Conservation (phyloP, 2,888 invertebrate genomes). For the Mellilla xanthometata region DNA sequence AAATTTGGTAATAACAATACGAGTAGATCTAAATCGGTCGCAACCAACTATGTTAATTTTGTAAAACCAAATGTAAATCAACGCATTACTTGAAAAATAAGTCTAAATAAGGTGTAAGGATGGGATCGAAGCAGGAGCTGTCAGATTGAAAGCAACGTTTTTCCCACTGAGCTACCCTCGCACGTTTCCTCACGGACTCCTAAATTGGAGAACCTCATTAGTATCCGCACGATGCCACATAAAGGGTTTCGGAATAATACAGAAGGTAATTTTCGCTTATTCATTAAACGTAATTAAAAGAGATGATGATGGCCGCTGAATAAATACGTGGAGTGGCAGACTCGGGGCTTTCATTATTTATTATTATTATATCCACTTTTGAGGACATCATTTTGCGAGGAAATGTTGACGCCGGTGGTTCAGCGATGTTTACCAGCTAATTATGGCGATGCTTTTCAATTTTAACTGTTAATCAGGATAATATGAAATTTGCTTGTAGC, state of each 20-base stretch:
- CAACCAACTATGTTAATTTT: too few relatives aligned
- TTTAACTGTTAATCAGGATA: too few relatives aligned
- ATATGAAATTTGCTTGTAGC: too few relatives aligned
- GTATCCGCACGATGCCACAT: slow-evolving; percentile 64
- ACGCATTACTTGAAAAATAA: too few relatives aligned
- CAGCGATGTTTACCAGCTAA: background rate
- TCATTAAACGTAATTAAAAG: slow-evolving; percentile 78
- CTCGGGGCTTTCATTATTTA: slow-evolving; percentile 34
- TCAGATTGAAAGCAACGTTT: too few relatives aligned
- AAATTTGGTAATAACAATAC: too few relatives aligned
- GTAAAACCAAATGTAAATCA: too few relatives aligned
- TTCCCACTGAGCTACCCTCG: too few relatives aligned
- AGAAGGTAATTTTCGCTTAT: slow-evolving; percentile 80
- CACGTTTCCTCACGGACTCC: slow-evolving; percentile 9
- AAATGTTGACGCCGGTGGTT: background rate
- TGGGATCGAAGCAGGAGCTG: too few relatives aligned
- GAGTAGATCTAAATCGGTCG: too few relatives aligned
- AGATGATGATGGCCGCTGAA: slow-evolving; percentile 62
- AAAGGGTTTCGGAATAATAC: slow-evolving; percentile 69
- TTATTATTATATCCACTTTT: background rate
- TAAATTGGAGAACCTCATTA: slow-evolving; percentile 76
- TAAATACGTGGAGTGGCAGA: slow-evolving; percentile 55
- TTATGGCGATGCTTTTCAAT: background rate
- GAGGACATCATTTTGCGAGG: background rate
- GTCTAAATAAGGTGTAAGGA: too few relatives aligned